Evolutionary conservation across 2,797 vertebrate genomes (phyloP), one percentile per base, ranked within the genome.

Genomic region (Benthosema pterotum): DNA sequence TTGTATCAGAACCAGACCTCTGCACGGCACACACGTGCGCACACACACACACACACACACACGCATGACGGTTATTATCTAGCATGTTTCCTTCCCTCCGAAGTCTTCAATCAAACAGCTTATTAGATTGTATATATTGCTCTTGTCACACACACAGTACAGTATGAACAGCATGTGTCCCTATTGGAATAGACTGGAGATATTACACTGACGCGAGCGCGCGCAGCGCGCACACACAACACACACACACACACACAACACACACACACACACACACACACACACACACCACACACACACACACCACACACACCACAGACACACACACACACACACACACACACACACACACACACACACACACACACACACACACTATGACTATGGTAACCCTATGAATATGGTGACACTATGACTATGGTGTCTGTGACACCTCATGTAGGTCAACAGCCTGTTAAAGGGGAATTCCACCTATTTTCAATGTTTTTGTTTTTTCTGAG

Each of bases 391-490:
- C n/a, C n/a, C n/a, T n/a, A n/a, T n/a, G n/a, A n/a, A n/a, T n/a
- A n/a, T n/a, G n/a, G n/a, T n/a, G n/a, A n/a, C n/a, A n/a, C n/a
- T n/a, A n/a, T n/a, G n/a, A n/a, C n/a, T n/a, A n/a, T n/a, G n/a
- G n/a, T n/a, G n/a, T n/a, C n/a, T 52, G 58, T 58, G 77, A 78
- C 72, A 75, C 57, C 43, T 56, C 73, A 87, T 85, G 76, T 89
- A 77, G 85, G 87, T 85, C 83, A 80, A 42, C 77, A 78, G 65
- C 72, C 77, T 85, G 84, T 87, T 77, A 80, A 68, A 82, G 78
- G n/a, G n/a, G n/a, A n/a, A n/a, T n/a, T n/a, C n/a, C n/a, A n/a
- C n/a, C n/a, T n/a, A n/a, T n/a, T n/a, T n/a, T n/a, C n/a, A n/a
- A n/a, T n/a, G n/a, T n/a, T n/a, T n/a, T n/a, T n/a, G n/a, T n/a